Evolutionary conservation across 2,113 vertebrate genomes (phyloP).

Genomic region (Bufo bufo): DNA sequence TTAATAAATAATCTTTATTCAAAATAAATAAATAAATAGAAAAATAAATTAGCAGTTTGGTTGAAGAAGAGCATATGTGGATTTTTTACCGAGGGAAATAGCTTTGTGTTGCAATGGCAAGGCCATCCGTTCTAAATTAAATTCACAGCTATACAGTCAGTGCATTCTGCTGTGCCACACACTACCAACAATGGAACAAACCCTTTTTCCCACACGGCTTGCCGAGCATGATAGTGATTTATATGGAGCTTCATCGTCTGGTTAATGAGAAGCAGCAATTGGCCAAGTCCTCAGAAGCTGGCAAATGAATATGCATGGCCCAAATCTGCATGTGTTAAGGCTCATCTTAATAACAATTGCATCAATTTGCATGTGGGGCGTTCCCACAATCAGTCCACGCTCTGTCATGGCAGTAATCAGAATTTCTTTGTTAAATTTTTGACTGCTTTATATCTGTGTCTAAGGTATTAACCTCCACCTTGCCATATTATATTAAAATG

Average conservation of each 20-base stretch:
- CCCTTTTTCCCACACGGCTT: conserved; percentile 51
- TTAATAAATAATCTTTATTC: background rate
- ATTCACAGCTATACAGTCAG: conserved; percentile 42
- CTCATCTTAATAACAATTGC: conserved; percentile 59
- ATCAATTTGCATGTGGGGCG: conserved; percentile 54
- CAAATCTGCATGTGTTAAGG: conserved; percentile 54
- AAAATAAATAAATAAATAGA: background rate
- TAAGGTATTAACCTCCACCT: conserved; percentile 7
- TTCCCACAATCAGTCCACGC: conserved; percentile 38
- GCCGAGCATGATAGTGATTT: conserved; percentile 52
- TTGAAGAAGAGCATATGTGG: background rate
- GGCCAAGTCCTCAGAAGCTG: conserved; percentile 45
- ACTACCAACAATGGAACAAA: conserved; percentile 49
- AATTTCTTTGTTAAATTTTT: conserved; percentile 52
- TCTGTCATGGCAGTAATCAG: conserved; percentile 45
- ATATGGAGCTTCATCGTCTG: conserved; percentile 50
- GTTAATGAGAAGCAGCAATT: conserved; percentile 56
- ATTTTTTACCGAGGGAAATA: conserved; percentile 26
- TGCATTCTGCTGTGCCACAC: conserved; percentile 52
- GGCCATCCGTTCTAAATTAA: conserved; percentile 37
- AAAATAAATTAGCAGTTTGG: background rate
- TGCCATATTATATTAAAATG: background rate
- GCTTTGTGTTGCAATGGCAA: conserved; percentile 43
- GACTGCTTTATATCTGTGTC: conserved; percentile 42
- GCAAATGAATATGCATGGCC: conserved; percentile 55